A percentile compares a stretch with the other conserved stretches of the same genome.
Conservation (phyloP, 2,797 vertebrate genomes). For the Dromococcyx pavoninus region DNA sequence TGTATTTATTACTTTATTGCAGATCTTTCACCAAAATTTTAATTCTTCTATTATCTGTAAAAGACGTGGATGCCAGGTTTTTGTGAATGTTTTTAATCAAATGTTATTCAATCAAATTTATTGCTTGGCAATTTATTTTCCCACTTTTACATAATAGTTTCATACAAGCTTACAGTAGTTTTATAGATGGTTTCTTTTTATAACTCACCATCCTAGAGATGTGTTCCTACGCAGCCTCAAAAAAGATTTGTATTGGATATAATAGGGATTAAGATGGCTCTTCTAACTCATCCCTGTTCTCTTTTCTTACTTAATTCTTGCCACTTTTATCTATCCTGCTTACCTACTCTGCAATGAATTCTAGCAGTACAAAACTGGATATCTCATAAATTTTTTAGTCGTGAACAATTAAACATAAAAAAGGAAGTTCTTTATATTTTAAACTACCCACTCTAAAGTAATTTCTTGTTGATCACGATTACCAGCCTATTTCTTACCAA, state of each 20-base stretch:
- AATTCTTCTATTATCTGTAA: constrained; percentile 5
- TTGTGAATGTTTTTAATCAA: constrained; percentile 13
- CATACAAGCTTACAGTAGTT: constrained; percentile 23
- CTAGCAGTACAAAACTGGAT: background rate
- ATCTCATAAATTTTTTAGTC: background rate
- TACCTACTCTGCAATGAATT: background rate
- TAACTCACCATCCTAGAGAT: constrained; percentile 21
- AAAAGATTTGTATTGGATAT: constrained; percentile 19
- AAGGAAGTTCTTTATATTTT: background rate
- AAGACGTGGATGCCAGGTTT: background rate
- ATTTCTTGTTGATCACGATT: background rate
- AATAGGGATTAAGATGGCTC: constrained; percentile 7
- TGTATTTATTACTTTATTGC: constrained; percentile 13
- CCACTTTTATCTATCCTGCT: background rate
- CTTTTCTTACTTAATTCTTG: background rate
- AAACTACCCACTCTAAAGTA: background rate
- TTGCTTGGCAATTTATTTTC: constrained; percentile 40
- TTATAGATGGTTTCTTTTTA: constrained; percentile 51
- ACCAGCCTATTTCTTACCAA: background rate
- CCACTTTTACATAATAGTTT: constrained; percentile 45
- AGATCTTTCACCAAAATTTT: constrained; percentile 2
- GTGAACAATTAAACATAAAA: background rate
- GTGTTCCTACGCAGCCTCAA: constrained; percentile 36
- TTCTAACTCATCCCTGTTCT: background rate
- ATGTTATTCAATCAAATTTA: background rate